These are phyloP conservation scores for Villa cingulata DNA, from an alignment of 2,888 invertebrate species.

Conservation along the genomic window DNA sequence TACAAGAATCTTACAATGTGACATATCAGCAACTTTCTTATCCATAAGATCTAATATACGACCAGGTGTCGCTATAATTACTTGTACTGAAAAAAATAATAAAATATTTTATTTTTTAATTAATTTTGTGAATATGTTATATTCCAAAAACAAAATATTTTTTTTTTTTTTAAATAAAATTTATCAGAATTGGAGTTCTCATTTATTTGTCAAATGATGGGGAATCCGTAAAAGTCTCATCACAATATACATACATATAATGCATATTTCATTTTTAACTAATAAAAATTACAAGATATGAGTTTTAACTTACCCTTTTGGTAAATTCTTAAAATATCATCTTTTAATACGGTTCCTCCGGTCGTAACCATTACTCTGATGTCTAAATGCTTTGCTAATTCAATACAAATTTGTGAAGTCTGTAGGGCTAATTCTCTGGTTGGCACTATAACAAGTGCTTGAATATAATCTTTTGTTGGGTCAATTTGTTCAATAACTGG, in stretches of 20 bases:
- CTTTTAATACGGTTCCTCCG: constrained; percentile 93
- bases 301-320: constrained; percentile 85
- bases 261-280: background rate
- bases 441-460: constrained; percentile 96
- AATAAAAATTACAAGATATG: too few relatives aligned
- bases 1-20: constrained; percentile 90
- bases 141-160: background rate
- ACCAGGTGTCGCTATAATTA: constrained; percentile 98
- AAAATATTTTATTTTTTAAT: too few relatives aligned
- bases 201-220: constrained; percentile 17
- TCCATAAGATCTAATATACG: constrained; percentile 99
- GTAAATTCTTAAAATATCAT: constrained; percentile 99
- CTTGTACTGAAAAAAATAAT: constrained; percentile 59
- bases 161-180: background rate
- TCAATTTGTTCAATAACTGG: constrained; percentile 94
- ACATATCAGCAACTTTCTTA: constrained; percentile 88
- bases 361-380: constrained; percentile 99
- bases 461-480: constrained; percentile 80
- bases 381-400: constrained; percentile 93
- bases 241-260: constrained; percentile 7
- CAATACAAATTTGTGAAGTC: constrained; percentile 99
- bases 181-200: constrained; percentile 9
- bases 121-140: too few relatives aligned
- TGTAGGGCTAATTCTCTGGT: constrained; percentile 97
- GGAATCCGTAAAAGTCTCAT: constrained; percentile 16